Conservation (phyloP, 2,888 invertebrate genomes). For the Abrostola tripartita region DNA sequence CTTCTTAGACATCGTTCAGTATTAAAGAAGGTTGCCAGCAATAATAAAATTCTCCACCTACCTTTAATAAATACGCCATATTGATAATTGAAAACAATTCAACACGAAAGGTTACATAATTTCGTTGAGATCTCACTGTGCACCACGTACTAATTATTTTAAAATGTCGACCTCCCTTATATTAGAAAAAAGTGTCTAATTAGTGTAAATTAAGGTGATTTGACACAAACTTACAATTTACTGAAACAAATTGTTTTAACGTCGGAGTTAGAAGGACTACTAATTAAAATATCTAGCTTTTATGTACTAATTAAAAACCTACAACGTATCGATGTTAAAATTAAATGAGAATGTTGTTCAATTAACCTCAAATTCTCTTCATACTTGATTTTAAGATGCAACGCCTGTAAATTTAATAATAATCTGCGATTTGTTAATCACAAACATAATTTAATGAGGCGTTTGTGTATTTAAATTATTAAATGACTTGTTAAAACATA, state of each 20-base stretch:
- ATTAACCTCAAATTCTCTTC: not conserved
- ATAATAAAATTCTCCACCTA: slow-evolving; percentile 14
- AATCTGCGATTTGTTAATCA: too few species aligned
- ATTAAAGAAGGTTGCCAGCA: too few species aligned
- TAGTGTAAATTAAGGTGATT: slow-evolving; percentile 38
- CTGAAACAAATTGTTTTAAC: slow-evolving; percentile 49
- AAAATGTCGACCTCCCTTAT: slow-evolving; percentile 19
- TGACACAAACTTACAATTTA: slow-evolving; percentile 42
- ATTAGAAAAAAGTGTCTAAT: slow-evolving; percentile 33
- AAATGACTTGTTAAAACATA: too few species aligned
- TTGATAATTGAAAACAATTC: not conserved
- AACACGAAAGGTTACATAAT: slow-evolving; percentile 21
- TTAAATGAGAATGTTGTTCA: too few species aligned
- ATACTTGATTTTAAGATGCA: too few species aligned
- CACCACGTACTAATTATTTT: slow-evolving; percentile 3
- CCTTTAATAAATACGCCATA: slow-evolving; percentile 41
- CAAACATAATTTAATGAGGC: too few species aligned
- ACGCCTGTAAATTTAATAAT: not conserved
- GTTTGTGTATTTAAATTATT: too few species aligned
- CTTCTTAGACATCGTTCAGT: too few species aligned
- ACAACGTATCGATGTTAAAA: too few species aligned
- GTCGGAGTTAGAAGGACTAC: slow-evolving; percentile 4
- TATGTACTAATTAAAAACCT: slow-evolving; percentile 13
- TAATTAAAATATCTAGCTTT: slow-evolving; percentile 2
- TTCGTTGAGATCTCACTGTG: not conserved